Evolutionary conservation across 2,797 vertebrate genomes (phyloP), one percentile per base, ranked within the genome.

Genomic region (Protonibea diacanthus): DNA sequence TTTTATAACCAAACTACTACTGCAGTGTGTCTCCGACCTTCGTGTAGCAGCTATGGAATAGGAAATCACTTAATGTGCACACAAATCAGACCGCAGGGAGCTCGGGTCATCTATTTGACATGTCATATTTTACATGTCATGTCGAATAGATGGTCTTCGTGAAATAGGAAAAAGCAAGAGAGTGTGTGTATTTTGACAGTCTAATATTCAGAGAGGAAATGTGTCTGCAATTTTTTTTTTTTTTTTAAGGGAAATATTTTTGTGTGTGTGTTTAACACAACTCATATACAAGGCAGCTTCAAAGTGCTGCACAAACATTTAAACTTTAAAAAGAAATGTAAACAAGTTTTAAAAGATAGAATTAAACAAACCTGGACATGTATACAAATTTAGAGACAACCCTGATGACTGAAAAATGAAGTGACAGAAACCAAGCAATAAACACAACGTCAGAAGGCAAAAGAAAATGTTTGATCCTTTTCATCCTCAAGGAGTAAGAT

Each of bases 131-230:
- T 25, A 40, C 44, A 57, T 63, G 62, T 68, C 49, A 45, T 55
- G 38, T 63, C 5, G 0, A 71, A 63, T 70, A 17, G 21, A 73
- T 58, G 23, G 71, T 25, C 20, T 21, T 52, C 0, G 3, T 13
- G 18, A 48, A 17, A 47, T 5, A 61, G 49, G 57, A 33, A 51
- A 72, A 48, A 23, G 40, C 25, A 61, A 45, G 25, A 33, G 3
- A 3, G n/a, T 5, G 15, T 27, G 8, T 62, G 18, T 27, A 6
- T 48, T 61, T 47, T 44, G 5, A 29, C 53, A 56, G 40, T 56
- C 40, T 67, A 76, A 81, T 81, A 73, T 70, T 81, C n/a, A 38
- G 15, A 63, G 40, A 62, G 52, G 51, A 53, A 76, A 27, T 58
- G n/a, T 69, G 25, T 69, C 20, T 71, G 6, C 64, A 47, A 2